phyloP scores from a whole-genome alignment of 2,113 vertebrate species.

The Myotis brandtii region DNA sequence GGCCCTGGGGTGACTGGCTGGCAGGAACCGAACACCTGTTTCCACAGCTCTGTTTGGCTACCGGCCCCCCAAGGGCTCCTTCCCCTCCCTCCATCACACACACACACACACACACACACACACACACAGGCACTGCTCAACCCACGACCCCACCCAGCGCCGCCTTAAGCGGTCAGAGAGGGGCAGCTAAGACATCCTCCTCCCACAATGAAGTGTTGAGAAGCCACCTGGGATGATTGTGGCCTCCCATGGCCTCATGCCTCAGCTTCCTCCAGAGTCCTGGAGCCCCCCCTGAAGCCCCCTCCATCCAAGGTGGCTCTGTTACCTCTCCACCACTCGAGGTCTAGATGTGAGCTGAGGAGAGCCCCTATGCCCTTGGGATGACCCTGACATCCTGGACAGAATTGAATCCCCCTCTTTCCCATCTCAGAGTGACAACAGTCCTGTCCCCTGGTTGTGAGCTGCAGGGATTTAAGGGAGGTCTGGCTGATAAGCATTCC shows the following conservation, averaged over 20 bases:
- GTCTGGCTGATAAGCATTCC: background rate
- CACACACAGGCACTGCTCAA: background rate
- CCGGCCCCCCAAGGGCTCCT: background rate
- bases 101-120: background rate
- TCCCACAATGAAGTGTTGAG: background rate
- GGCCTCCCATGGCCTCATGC: background rate
- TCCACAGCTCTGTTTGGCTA: background rate
- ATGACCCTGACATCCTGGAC: background rate
- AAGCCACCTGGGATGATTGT: background rate
- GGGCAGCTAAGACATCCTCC: background rate
- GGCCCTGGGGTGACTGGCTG: background rate
- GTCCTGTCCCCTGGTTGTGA: background rate
- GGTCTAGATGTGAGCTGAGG: background rate
- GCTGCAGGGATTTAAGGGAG: background rate
- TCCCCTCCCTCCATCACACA: background rate
- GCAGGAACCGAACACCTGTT: background rate
- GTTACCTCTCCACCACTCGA: background rate
- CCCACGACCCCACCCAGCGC: no score
- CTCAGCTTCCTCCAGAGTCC: background rate
- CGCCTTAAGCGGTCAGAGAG: background rate
- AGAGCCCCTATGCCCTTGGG: background rate
- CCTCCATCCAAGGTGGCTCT: background rate
- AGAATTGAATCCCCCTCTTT: background rate
- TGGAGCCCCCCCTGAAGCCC: background rate
- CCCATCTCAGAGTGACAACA: background rate